Base-by-base conservation (phyloP, 2,888 invertebrate species). In the Agrochola macilenta region DNA sequence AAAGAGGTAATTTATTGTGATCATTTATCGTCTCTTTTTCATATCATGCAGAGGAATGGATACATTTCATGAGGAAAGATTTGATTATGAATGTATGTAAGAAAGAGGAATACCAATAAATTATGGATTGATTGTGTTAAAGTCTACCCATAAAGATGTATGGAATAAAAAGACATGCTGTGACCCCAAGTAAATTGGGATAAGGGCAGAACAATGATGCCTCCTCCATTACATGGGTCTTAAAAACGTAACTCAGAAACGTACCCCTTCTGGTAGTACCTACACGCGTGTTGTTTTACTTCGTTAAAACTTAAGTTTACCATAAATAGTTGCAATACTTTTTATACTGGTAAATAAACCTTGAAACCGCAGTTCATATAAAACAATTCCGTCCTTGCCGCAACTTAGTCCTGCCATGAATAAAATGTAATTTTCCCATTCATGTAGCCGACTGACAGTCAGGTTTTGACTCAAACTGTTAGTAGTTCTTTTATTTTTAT, bases 1-100 rank as follows among this genome's bases (percentile, higher is more conserved):
- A 69, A 96, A 96, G 87, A 93, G 96, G 96, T 88, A 83, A 81
- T n/a, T 46, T 20, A 39, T 43, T 17, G 4, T 7, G 7, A 70
- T 46, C 5, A 35, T 68, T 2, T 1, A 23, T 7, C 23, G 54
- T 43, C 39, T 39, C 14, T 23, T 30, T 69, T 30, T 17, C 35
- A 39, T 20, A 5, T 26, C 11, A 23, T 39, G 52, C 26, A 1
- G 23, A 69, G 0, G 20, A 68, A 72, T 26, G 30, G 8, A 49
- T 65, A 66, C 12, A n/a, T 35, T 20, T 49, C 17, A 12, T 17
- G 7, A 69, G 14, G 20, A 49, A 26, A 26, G 49, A n/a, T 26
- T 68, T 20, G n/a, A 71, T 3, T 26, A 39, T 68, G 5, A 52
- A n/a, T 43, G 7, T 57, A 57, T n/a, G 5, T 58, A 26, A 46